Conservation (phyloP, 2,888 invertebrate species). For the Lucinisca nassula region DNA sequence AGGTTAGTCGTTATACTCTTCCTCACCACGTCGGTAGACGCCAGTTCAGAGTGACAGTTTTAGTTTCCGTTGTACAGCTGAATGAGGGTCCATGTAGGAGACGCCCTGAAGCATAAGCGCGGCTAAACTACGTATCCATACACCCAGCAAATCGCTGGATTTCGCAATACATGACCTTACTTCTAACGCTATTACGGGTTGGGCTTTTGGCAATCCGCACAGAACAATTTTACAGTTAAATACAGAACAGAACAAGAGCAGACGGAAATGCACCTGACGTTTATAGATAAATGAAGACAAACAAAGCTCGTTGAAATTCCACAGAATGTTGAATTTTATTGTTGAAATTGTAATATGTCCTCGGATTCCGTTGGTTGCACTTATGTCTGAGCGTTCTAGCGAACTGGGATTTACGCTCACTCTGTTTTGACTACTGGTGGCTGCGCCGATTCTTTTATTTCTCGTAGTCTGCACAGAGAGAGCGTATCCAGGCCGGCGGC, state of each 20-base stretch:
- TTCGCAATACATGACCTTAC: background rate
- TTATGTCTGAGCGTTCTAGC: background rate
- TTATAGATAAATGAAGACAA: background rate
- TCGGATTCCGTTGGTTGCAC: background rate
- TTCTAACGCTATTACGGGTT: background rate
- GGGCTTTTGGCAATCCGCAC: background rate
- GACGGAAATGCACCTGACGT: background rate
- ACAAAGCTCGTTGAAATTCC: background rate
- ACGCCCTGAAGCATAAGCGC: background rate
- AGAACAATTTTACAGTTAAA: background rate
- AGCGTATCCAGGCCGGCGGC: conserved; percentile 3
- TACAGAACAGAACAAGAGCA: background rate
- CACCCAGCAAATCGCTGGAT: background rate
- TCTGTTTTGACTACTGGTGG: background rate
- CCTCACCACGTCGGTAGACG: background rate
- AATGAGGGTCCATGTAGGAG: background rate
- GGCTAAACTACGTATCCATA: background rate
- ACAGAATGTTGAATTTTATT: background rate
- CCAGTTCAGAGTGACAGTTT: background rate
- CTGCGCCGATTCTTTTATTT: background rate
- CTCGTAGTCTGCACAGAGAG: background rate
- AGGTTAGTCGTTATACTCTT: background rate
- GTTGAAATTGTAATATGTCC: background rate
- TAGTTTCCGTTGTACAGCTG: background rate
- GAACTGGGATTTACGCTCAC: background rate